These are phyloP conservation scores for Hippocampus zosterae DNA, from an alignment of 2,113 vertebrate species.

Conservation along the genomic window DNA sequence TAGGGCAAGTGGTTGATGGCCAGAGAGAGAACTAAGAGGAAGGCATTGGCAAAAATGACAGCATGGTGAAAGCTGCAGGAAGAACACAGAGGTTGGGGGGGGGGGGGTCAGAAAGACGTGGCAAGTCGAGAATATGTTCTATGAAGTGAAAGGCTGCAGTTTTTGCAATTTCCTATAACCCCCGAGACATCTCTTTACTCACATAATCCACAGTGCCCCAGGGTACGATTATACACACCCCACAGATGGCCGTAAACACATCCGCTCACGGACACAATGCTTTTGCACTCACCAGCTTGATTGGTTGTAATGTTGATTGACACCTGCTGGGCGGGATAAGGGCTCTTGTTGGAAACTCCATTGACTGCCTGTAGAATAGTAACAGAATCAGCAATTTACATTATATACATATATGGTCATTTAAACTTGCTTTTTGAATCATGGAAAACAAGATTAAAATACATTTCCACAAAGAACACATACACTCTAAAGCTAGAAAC, in stretches of 20 bases:
- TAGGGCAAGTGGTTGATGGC: conserved; percentile 22
- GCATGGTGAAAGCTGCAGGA: conserved; percentile 37
- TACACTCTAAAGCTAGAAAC: neutral
- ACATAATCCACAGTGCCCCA: conserved; percentile 43
- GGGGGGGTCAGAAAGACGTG: conserved; percentile 21
- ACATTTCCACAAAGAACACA: neutral
- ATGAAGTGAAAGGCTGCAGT: conserved; percentile 63
- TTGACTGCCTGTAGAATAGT: conserved; percentile 81
- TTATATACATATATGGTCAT: neutral
- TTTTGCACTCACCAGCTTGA: conserved; percentile 84
- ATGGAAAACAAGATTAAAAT: neutral
- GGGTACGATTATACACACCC: conserved; percentile 20
- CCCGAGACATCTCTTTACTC: conserved; percentile 36
- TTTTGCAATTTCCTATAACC: conserved; percentile 56
- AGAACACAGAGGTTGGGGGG: conserved; percentile 6
- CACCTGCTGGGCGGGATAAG: conserved; percentile 88
- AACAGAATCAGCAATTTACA: neutral
- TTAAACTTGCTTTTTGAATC: neutral
- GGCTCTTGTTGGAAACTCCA: conserved; percentile 91
- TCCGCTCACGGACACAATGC: conserved; percentile 7
- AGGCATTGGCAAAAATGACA: conserved; percentile 12
- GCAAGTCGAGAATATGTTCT: conserved; percentile 60
- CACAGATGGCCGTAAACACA: conserved; percentile 7
- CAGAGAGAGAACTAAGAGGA: conserved; percentile 9
- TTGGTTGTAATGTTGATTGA: conserved; percentile 98